Conservation (phyloP, 2,888 invertebrate species). For the Limnephilus rhombicus region DNA sequence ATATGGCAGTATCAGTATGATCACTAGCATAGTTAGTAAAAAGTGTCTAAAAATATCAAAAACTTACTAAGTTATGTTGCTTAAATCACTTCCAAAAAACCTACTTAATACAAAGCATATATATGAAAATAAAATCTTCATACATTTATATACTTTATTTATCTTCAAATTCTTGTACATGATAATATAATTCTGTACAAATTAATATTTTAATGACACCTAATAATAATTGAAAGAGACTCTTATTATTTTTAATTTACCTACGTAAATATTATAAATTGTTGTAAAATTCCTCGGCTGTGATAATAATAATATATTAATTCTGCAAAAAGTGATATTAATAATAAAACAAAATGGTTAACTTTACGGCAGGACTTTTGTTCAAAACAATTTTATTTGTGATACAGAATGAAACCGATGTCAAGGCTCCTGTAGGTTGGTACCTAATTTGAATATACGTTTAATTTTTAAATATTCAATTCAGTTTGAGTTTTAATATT, state of each 20-base stretch:
- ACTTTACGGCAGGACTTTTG: constrained; percentile 76
- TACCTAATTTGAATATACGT: neutral
- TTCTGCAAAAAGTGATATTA: neutral
- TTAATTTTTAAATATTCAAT: neutral
- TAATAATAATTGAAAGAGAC: neutral
- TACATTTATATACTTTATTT: neutral
- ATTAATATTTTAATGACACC: neutral
- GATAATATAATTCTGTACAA: neutral
- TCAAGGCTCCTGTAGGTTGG: constrained; percentile 36
- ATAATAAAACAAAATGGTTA: constrained; percentile 70
- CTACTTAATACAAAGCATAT: neutral
- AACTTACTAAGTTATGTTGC: constrained; percentile 1
- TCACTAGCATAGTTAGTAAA: neutral
- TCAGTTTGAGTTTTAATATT: neutral
- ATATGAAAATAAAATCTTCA: neutral
- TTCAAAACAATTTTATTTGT: constrained; percentile 76
- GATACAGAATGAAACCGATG: constrained; percentile 72
- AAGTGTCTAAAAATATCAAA: neutral
- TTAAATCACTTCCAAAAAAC: neutral
- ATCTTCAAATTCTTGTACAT: neutral
- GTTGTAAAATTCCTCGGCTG: constrained; percentile 6
- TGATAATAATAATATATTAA: constrained; percentile 10
- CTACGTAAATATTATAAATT: neutral
- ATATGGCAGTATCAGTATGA: neutral
- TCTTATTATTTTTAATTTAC: neutral